Base-by-base conservation (phyloP, 1,140 invertebrate species). In the Nomia melanderi region DNA sequence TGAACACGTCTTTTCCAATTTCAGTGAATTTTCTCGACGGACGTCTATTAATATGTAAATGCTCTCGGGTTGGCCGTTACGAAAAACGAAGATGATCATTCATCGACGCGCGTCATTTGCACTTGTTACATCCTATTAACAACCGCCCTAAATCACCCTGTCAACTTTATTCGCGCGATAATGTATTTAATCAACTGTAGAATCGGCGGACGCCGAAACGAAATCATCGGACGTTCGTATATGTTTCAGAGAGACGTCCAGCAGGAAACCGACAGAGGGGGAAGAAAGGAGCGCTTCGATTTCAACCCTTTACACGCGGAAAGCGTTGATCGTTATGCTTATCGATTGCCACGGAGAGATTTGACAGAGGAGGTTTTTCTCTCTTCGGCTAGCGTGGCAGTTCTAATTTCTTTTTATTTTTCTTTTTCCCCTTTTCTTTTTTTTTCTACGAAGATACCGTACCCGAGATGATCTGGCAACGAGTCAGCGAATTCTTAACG, bases 361-460 rank as follows among this genome's bases (percentile, higher is more conserved):
- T n/a, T n/a, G n/a, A n/a, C n/a, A n/a, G n/a, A n/a, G n/a, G n/a
- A n/a, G n/a, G n/a, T n/a, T n/a, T n/a, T n/a, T n/a, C n/a, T n/a
- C n/a, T n/a, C n/a, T n/a, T n/a, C n/a, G n/a, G n/a, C n/a, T n/a
- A n/a, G n/a, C n/a, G n/a, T n/a, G n/a, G n/a, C n/a, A n/a, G n/a
- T n/a, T n/a, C n/a, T n/a, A n/a, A n/a, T n/a, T n/a, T n/a, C n/a
- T n/a, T n/a, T n/a, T n/a, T n/a, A n/a, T n/a, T n/a, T n/a, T n/a
- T n/a, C n/a, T n/a, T n/a, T n/a, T n/a, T n/a, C n/a, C n/a, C n/a
- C n/a, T n/a, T n/a, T n/a, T n/a, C n/a, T n/a, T n/a, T n/a, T n/a
- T 41, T 50, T 1, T 31, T 72, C 47, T 64, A 31, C 91, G 36
- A 91, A 95, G 94, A 89, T 92, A n/a, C 88, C 87, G n/a, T n/a